phyloP scores from a whole-genome alignment of 2,888 invertebrate genomes.

The Cynaeus angustus region DNA sequence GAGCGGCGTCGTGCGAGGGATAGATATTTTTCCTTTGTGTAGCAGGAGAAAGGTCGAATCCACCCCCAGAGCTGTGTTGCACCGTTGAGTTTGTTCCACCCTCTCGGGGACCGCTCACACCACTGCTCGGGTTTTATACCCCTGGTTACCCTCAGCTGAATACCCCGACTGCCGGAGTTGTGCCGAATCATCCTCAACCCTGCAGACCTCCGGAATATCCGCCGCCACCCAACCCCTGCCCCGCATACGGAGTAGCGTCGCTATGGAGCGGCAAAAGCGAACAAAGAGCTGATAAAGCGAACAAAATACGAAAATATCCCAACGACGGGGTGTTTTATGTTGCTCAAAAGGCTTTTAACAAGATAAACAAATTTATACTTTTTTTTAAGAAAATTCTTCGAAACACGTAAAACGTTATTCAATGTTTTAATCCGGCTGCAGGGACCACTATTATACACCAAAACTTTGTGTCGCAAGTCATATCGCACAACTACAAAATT shows the following conservation, averaged over 20 bases:
- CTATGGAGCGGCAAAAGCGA: conserved; percentile 57
- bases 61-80: conserved; percentile 52
- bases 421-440: no score
- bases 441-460: no score
- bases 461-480: no score
- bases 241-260: conserved; percentile 61
- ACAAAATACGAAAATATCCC: no score
- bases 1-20: conserved; percentile 47
- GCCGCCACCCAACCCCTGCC: conserved; percentile 58
- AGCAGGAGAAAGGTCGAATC: conserved; percentile 59
- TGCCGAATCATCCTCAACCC: conserved; percentile 71
- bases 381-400: no score
- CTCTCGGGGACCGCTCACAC: conserved; percentile 56
- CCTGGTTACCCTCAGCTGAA: conserved; percentile 67
- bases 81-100: conserved; percentile 53
- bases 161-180: conserved; percentile 68
- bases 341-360: no score
- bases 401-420: no score
- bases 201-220: conserved; percentile 68
- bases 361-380: no score
- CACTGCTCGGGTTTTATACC: conserved; percentile 66
- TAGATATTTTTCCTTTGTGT: conserved; percentile 64
- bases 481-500: no score
- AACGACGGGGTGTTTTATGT: no score
- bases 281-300: no score